These are phyloP conservation scores for Acronicta leporina DNA, from an alignment of 2,888 invertebrate genomes.

Conservation along the genomic window DNA sequence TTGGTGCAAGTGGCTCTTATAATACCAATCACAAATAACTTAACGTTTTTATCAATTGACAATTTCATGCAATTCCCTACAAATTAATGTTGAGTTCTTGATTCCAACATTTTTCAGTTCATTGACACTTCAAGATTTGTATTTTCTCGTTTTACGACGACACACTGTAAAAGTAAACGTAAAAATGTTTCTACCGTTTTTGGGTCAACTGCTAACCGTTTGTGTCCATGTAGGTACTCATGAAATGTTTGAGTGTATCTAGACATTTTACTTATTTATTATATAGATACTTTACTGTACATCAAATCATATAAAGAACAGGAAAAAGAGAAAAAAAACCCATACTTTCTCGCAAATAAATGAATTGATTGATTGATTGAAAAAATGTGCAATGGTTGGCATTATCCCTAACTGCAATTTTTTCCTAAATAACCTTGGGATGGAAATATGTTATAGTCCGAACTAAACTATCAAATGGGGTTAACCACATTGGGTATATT, in stretches of 20 bases:
- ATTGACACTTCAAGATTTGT: constrained; percentile 42
- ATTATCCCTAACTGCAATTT: too few species aligned
- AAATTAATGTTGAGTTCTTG: constrained; percentile 9
- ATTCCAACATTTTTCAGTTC: constrained; percentile 40
- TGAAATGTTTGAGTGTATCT: constrained; percentile 11
- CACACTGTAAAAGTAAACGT: constrained; percentile 40
- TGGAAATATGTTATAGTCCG: too few species aligned
- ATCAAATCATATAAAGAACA: too few species aligned
- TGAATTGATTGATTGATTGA: too few species aligned
- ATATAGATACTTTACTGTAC: too few species aligned
- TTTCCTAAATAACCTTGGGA: too few species aligned
- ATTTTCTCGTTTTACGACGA: constrained; percentile 43
- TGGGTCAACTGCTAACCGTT: constrained; percentile 22
- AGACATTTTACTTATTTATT: not conserved
- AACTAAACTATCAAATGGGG: too few species aligned
- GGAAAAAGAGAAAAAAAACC: too few species aligned
- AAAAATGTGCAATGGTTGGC: too few species aligned
- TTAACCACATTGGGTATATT: too few species aligned
- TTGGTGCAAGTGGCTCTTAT: too few species aligned
- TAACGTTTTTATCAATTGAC: constrained; percentile 3
- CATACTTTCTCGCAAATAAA: too few species aligned
- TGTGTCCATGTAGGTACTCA: constrained; percentile 5
- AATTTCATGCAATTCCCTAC: constrained; percentile 17
- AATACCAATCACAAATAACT: not conserved
- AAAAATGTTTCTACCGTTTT: constrained; percentile 26